These are phyloP conservation scores for Andricus curvator DNA, from an alignment of 2,888 invertebrate species.

Conservation along the genomic window DNA sequence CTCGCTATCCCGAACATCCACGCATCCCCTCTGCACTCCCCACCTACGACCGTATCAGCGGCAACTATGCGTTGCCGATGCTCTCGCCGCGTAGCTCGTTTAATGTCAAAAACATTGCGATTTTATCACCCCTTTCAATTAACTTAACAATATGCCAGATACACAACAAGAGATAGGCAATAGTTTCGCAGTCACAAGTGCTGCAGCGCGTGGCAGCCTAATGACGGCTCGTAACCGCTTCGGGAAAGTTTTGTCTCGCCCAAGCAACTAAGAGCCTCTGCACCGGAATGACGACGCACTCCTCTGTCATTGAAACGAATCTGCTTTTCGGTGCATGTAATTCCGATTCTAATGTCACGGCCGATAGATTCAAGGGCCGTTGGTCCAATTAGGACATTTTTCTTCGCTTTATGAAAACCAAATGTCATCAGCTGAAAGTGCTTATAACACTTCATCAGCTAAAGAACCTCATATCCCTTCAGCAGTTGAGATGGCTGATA, in stretches of 20 bases:
- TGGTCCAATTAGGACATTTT: background rate
- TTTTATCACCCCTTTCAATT: constrained; percentile 71
- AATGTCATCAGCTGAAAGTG: background rate
- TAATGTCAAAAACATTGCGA: constrained; percentile 70
- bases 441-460: no score
- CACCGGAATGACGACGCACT: constrained; percentile 55
- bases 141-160: constrained; percentile 71
- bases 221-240: constrained; percentile 4
- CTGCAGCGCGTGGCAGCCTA: constrained; percentile 12
- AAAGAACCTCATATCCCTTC: no score
- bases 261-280: constrained; percentile 36
- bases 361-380: constrained; percentile 54
- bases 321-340: constrained; percentile 63
- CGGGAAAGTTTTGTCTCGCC: constrained; percentile 59
- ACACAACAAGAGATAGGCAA: constrained; percentile 64
- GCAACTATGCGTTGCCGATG: constrained; percentile 48
- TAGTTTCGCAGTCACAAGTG: constrained; percentile 58
- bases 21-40: constrained; percentile 49
- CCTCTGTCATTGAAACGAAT: constrained; percentile 56
- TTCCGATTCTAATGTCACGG: constrained; percentile 61
- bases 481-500: no score
- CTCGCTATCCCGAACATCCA: constrained; percentile 33
- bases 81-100: constrained; percentile 58
- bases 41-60: constrained; percentile 46
- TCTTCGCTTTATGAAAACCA: background rate